Percentiles rank a stretch among this genome's conserved stretches.
phyloP scores from a whole-genome alignment of 1,140 invertebrate genomes.

The Drosophila sechellia region DNA sequence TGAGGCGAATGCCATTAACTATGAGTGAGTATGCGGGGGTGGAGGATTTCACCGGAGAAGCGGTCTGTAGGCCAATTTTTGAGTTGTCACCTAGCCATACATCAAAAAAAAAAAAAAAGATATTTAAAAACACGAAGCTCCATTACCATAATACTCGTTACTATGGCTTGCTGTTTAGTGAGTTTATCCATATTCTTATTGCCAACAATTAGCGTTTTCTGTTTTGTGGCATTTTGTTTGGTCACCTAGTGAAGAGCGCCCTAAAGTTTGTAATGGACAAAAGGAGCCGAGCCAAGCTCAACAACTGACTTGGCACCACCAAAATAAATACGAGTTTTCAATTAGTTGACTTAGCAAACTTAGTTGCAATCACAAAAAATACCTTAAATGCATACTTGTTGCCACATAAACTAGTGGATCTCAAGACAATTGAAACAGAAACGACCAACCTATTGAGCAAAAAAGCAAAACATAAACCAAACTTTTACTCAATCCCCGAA shows the following conservation, averaged over 20 bases:
- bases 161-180: constrained; percentile 79
- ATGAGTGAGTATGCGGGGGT: constrained; percentile 72
- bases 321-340: constrained; percentile 40
- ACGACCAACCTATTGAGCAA: constrained; percentile 38
- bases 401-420: constrained; percentile 42
- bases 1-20: constrained; percentile 75
- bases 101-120: constrained; percentile 12
- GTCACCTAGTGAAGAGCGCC: constrained; percentile 66
- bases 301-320: constrained; percentile 39
- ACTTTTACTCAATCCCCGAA: constrained; percentile 76
- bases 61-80: constrained; percentile 24
- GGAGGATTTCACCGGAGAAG: not conserved
- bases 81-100: constrained; percentile 39
- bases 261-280: constrained; percentile 82
- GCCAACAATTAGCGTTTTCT: constrained; percentile 43
- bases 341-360: constrained; percentile 61
- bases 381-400: constrained; percentile 31
- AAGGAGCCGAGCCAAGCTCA: constrained; percentile 65
- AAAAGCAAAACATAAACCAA: constrained; percentile 51
- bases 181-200: constrained; percentile 59
- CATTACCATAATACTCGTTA: constrained; percentile 59
- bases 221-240: constrained; percentile 65
- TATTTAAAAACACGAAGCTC: constrained; percentile 34
- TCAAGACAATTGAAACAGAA: constrained; percentile 30
- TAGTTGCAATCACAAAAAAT: constrained; percentile 59